Base-by-base conservation (phyloP, 2,888 invertebrate genomes). In the Lasioglossum lativentre region DNA sequence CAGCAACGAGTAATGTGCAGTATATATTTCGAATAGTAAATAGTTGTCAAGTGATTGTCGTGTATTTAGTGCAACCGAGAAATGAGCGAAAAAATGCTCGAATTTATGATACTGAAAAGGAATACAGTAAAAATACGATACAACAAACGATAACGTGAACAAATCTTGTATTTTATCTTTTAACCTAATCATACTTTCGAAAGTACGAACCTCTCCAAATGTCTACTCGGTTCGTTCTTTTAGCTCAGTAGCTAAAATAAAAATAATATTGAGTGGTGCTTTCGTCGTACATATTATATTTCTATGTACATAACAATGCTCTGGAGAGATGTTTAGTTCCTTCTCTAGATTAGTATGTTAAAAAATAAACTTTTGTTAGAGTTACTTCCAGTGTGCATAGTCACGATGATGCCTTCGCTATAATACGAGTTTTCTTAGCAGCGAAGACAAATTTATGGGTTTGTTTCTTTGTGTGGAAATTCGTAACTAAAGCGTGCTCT, bases 401-500 rank as follows among this genome's bases (percentile, higher is more conserved):
- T 27, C 59, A 27, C 59, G 27, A 59, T 12, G 59, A 27, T 27
- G 59, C 3, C 4, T 27, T 59, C 14, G 2, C 27, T 59, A 34
- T 34, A 14, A 14, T 14, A 16, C 5, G 30, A 27, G 0, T 30
- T 27, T 12, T 30, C 14, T 30, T 16, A 66, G 19, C 5, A 30
- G 45, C 38, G 19, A 27, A 4, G 45, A 14, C 4, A 23, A 80
- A n/a, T 68, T 52, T 34, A 73, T 45, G n/a, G 30, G 12, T 27
- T 52, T 6, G 16, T 12, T 52, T 71, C 38, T 70, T 52, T 77
- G 23, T 2, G 8, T 2, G 6, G 27, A 78, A 72, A 63, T 30
- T 30, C 45, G 78, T 34, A 63, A 77, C 42, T 68, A 30, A 75
- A 12, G 74, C 30, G 56, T 23, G 19, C 47, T 45, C 12, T 83